A percentile compares a stretch with the other conserved stretches of the same genome.
Evolutionary conservation across 2,113 vertebrate genomes (phyloP).

Genomic region (Lamprotornis superbus): DNA sequence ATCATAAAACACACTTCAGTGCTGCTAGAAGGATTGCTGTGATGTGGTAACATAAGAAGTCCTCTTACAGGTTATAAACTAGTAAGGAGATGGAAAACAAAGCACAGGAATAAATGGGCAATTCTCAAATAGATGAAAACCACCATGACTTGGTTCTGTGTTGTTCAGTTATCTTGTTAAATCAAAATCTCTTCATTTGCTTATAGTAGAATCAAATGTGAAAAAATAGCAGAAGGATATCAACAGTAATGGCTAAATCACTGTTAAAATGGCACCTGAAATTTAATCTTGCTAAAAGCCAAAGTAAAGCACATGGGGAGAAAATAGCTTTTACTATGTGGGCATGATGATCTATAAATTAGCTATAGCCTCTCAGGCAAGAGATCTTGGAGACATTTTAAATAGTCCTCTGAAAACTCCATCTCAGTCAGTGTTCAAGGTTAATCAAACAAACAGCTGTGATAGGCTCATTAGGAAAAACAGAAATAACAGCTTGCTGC

Average conservation of each 20-base stretch:
- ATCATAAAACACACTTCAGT: neutral
- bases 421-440: neutral
- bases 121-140: neutral
- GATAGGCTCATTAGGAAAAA: constrained; percentile 16
- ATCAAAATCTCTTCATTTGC: neutral
- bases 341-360: neutral
- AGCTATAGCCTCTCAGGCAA: neutral
- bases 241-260: neutral
- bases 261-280: neutral
- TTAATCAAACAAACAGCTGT: constrained; percentile 37
- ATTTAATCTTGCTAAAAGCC: neutral
- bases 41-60: neutral
- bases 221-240: neutral
- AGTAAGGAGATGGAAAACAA: neutral
- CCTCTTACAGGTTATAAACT: neutral
- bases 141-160: neutral
- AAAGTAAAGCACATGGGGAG: neutral
- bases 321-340: neutral
- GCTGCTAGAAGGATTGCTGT: neutral
- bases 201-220: neutral
- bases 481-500: constrained; percentile 6
- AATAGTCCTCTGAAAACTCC: neutral
- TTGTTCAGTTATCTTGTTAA: neutral
- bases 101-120: neutral
- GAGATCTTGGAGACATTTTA: neutral